Evolutionary conservation across 2,113 vertebrate species (phyloP).

Genomic region (Xiphophorus couchianus): DNA sequence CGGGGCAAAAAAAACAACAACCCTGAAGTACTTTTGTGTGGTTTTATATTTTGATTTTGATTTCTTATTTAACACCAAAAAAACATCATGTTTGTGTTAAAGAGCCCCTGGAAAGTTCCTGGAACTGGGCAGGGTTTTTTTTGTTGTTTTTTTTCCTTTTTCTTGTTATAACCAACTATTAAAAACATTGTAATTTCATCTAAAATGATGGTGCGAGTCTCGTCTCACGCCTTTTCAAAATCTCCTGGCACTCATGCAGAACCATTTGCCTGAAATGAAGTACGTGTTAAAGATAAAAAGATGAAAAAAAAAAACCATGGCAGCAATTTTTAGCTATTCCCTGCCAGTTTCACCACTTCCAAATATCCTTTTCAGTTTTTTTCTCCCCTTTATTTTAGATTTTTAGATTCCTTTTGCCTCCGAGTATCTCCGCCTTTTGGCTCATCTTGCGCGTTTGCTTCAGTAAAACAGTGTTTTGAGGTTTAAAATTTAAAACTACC

Average conservation of each 20-base stretch:
- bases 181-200: conserved; percentile 48
- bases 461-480: not conserved
- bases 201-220: conserved; percentile 34
- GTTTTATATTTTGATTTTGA: not conserved
- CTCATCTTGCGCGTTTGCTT: not conserved
- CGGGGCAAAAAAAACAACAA: too few species aligned
- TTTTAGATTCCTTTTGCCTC: not conserved
- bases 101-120: not conserved
- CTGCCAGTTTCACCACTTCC: not conserved
- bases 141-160: not conserved
- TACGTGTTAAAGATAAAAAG: conserved; percentile 18
- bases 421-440: not conserved
- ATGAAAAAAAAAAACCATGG: conserved; percentile 1
- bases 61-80: not conserved
- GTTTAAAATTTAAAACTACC: not conserved
- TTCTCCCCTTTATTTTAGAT: not conserved
- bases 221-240: conserved; percentile 42
- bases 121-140: not conserved
- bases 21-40: not conserved
- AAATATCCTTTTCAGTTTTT: conserved; percentile 10
- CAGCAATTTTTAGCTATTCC: conserved; percentile 4
- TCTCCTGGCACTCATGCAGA: conserved; percentile 35
- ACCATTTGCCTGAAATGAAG: conserved; percentile 18
- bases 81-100: not conserved
- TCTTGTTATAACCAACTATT: conserved; percentile 12